Evolutionary conservation across 2,113 vertebrate species (phyloP).

Genomic region (Ctenodactylus gundi): DNA sequence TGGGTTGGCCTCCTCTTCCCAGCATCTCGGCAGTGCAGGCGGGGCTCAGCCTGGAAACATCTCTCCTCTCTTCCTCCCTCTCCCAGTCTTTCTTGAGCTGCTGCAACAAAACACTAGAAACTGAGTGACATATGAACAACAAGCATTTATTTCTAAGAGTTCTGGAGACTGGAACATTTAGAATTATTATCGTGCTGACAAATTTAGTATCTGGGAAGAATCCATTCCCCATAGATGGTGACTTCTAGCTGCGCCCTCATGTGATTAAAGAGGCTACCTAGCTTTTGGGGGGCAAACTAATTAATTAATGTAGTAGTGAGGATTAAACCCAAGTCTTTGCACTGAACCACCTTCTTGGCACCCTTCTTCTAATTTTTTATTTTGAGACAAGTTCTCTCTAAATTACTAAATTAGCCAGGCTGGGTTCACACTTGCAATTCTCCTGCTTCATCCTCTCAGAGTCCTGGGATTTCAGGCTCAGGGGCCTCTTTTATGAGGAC

Average conservation of each 20-base stretch:
- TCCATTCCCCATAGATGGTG: neutral
- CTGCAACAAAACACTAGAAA: neutral
- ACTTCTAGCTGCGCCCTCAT: neutral
- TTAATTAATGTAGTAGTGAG: no score
- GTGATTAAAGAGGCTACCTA: neutral
- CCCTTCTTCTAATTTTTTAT: no score
- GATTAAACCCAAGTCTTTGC: no score
- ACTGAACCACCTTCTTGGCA: no score
- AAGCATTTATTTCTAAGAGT: neutral
- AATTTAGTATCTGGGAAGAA: no score
- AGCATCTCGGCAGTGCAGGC: neutral
- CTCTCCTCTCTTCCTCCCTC: neutral
- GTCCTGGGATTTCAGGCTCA: neutral
- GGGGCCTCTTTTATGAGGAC: neutral
- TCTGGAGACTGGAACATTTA: neutral
- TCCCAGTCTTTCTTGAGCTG: neutral
- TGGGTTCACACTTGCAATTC: no score
- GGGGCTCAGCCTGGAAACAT: neutral
- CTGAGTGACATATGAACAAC: neutral
- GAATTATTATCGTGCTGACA: neutral
- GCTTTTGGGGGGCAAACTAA: neutral
- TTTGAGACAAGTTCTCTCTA: no score
- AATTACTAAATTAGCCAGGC: no score
- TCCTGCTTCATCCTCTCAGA: no score
- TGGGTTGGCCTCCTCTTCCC: neutral